Evolutionary conservation across 1,140 invertebrate species (phyloP).

Genomic region (Drosophila obscura): DNA sequence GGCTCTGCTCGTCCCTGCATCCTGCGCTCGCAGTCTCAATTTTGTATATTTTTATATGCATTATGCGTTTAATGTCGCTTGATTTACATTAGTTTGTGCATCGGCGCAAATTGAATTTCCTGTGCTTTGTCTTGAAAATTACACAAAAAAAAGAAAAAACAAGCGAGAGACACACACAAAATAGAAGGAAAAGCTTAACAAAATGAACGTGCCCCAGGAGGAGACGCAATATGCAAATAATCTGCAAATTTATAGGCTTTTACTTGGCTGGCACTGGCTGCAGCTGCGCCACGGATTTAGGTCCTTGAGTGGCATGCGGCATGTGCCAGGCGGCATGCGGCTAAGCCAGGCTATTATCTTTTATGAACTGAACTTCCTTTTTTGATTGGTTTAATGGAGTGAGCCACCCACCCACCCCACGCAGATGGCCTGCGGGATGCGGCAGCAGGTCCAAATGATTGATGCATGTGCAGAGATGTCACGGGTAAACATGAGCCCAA

Average conservation of each 20-base stretch:
- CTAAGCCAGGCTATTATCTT: constrained; percentile 78
- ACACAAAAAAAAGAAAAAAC: constrained; percentile 11
- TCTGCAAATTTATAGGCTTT: constrained; percentile 82
- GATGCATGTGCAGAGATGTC: constrained; percentile 63
- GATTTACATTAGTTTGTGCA: constrained; percentile 72
- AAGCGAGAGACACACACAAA: constrained; percentile 11
- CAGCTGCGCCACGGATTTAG: constrained; percentile 32
- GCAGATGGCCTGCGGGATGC: constrained; percentile 23
- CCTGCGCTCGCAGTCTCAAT: no score
- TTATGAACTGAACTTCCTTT: constrained; percentile 72
- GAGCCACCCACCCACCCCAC: neutral
- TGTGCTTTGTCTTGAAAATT: constrained; percentile 22
- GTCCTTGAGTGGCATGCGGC: constrained; percentile 67
- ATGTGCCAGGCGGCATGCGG: constrained; percentile 16
- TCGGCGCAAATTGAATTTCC: constrained; percentile 45
- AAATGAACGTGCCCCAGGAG: constrained; percentile 55
- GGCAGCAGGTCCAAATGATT: constrained; percentile 49
- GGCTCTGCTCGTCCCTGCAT: no score
- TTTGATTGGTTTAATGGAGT: constrained; percentile 58
- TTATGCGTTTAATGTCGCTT: constrained; percentile 72
- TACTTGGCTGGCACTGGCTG: constrained; percentile 29
- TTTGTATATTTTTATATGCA: neutral
- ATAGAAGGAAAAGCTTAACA: constrained; percentile 15
- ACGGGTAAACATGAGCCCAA: constrained; percentile 41
- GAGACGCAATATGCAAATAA: constrained; percentile 76